Conservation (phyloP, 2,113 vertebrate species). For the Trichomycterus rosablanca region DNA sequence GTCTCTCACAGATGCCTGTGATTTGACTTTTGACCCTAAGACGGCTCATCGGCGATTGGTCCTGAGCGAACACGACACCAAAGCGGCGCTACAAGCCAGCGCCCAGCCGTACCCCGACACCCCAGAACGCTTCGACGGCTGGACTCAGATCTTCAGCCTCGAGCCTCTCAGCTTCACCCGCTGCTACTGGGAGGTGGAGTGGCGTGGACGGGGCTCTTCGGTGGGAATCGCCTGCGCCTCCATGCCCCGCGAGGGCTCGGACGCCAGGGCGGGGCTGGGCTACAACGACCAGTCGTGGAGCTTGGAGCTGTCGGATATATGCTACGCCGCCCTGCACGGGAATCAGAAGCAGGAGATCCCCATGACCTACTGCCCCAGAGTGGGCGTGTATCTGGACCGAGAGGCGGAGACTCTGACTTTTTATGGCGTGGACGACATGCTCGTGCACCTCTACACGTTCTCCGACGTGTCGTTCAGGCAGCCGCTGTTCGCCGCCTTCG, state of each 20-base stretch:
- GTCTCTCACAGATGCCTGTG: conserved; percentile 44
- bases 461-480: conserved; percentile 63
- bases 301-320: conserved; percentile 73
- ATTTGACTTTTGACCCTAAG: conserved; percentile 61
- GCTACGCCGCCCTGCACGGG: conserved; percentile 75
- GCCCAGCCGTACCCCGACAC: conserved; percentile 44
- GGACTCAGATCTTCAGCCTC: conserved; percentile 70
- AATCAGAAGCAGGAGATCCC: conserved; percentile 70
- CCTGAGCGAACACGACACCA: conserved; percentile 61
- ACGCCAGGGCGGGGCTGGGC: conserved; percentile 67
- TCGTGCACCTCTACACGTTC: conserved; percentile 70
- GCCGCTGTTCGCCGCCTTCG: conserved; percentile 63
- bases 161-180: conserved; percentile 61
- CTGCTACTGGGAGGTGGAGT: conserved; percentile 77
- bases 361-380: conserved; percentile 64
- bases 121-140: conserved; percentile 65
- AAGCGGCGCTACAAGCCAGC: conserved; percentile 57
- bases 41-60: conserved; percentile 62
- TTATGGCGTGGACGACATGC: conserved; percentile 64
- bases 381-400: conserved; percentile 71
- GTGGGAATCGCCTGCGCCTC: conserved; percentile 68
- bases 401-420: conserved; percentile 60
- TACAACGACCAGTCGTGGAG: conserved; percentile 80
- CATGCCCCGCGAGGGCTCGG: conserved; percentile 65
- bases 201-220: conserved; percentile 67